Conservation (phyloP, 2,888 invertebrate species). For the Thelaira solivaga region DNA sequence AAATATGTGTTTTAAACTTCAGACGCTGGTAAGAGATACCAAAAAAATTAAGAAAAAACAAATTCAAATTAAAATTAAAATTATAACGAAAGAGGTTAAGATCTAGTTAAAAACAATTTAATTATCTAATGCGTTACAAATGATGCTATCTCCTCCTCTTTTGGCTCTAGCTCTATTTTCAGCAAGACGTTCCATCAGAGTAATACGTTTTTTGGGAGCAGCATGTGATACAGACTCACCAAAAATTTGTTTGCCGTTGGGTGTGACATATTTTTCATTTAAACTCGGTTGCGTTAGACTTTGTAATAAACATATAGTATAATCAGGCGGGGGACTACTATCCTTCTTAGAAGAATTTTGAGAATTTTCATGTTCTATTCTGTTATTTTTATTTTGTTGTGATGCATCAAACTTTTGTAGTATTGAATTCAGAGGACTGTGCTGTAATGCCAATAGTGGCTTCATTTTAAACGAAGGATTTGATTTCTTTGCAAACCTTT, state of each 20-base stretch:
- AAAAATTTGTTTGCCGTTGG: conserved; percentile 66
- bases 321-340: conserved; percentile 5
- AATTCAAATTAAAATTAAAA: too few relatives aligned
- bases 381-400: conserved; percentile 38
- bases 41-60: too few relatives aligned
- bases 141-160: conserved; percentile 51
- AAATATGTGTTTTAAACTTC: too few relatives aligned
- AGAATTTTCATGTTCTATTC: conserved; percentile 7
- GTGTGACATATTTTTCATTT: conserved; percentile 38
- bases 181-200: conserved; percentile 62
- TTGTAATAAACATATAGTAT: background rate
- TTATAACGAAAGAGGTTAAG: background rate
- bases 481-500: conserved; percentile 72
- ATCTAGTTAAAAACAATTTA: conserved; percentile 19
- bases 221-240: conserved; percentile 65
- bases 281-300: background rate
- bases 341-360: background rate
- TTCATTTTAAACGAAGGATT: conserved; percentile 68
- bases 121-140: conserved; percentile 59
- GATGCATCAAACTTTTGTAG: conserved; percentile 72
- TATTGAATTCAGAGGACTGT: conserved; percentile 69
- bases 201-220: conserved; percentile 63
- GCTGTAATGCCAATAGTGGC: conserved; percentile 64
- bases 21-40: background rate
- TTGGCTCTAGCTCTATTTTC: conserved; percentile 62